Base-by-base conservation (phyloP, 2,113 vertebrate species). In the Ascaphus truei region DNA sequence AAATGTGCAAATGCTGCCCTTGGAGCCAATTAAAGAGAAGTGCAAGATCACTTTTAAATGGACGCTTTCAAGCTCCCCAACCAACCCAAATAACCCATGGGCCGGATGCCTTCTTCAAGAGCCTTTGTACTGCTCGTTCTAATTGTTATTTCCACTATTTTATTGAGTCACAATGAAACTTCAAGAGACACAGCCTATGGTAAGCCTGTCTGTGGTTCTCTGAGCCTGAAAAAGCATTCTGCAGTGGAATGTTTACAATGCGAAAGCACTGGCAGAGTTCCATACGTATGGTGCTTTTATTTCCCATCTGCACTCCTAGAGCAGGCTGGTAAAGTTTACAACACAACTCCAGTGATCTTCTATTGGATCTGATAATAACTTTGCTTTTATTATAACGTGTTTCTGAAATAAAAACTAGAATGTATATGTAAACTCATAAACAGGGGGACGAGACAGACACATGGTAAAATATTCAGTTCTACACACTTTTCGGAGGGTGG, bases 1-100 rank as follows among this genome's bases (percentile, higher is more conserved):
- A 82, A 85, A 79, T 73, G 74, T 45, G 83, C 72, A 76, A 77
- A 72, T 69, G 74, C 78, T 76, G 77, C 78, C 75, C 84, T 73
- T 80, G 77, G 48, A 83, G 80, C 73, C 81, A 81, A 77, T 84
- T 84, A 81, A 78, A 78, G 78, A 79, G 72, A 59, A 74, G 30
- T 77, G 59, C 73, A 75, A 77, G 77, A 82, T 75, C 68, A 80
- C 75, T 82, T 86, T 81, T 82, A 82, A 88, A 83, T 80, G 33
- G 83, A 82, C 72, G 63, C 76, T 84, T 80, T 86, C 77, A 79
- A 79, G 77, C 73, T 80, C 73, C 3, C 58, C 75, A 81, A 56
- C 37, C 72, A 81, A 68, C 13, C 77, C 71, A 84, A 75, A 57
- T 77, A 82, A 80, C 39, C 16, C 18, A 53, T 45, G 73, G 77